Evolutionary conservation across 2,888 invertebrate species (phyloP).

Genomic region (Eurytoma californica): DNA sequence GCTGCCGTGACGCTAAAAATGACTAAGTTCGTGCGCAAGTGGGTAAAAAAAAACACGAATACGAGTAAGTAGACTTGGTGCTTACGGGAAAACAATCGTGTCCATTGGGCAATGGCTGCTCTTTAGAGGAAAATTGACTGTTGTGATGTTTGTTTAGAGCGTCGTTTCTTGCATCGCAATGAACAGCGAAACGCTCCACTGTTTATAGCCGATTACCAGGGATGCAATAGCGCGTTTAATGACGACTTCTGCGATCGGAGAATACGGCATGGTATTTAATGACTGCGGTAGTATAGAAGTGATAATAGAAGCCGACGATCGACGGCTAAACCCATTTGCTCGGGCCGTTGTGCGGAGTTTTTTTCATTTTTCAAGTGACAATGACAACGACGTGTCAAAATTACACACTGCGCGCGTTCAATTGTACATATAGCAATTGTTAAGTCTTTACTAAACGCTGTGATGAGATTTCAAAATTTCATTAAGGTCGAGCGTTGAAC

Average conservation of each 20-base stretch:
- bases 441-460: too few species aligned
- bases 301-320: too few species aligned
- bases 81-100: neutral
- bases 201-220: neutral
- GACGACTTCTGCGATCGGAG: neutral
- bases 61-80: neutral
- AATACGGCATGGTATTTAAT: neutral
- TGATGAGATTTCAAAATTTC: too few species aligned
- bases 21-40: neutral
- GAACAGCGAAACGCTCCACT: neutral
- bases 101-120: neutral
- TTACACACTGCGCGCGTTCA: too few species aligned
- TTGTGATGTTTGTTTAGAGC: neutral
- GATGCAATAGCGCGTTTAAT: conserved; percentile 19
- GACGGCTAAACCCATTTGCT: too few species aligned
- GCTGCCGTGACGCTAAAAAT: conserved; percentile 1
- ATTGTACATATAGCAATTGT: too few species aligned
- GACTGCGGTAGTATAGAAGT: neutral
- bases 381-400: too few species aligned
- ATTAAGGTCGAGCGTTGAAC: too few species aligned
- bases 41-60: neutral
- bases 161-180: neutral
- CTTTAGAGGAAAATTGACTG: neutral
- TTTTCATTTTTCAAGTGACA: too few species aligned
- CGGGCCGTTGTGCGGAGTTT: too few species aligned